Evolutionary conservation across 2,797 vertebrate species (phyloP), one percentile per base, ranked within the genome.

Genomic region (Micromesistius poutassou): DNA sequence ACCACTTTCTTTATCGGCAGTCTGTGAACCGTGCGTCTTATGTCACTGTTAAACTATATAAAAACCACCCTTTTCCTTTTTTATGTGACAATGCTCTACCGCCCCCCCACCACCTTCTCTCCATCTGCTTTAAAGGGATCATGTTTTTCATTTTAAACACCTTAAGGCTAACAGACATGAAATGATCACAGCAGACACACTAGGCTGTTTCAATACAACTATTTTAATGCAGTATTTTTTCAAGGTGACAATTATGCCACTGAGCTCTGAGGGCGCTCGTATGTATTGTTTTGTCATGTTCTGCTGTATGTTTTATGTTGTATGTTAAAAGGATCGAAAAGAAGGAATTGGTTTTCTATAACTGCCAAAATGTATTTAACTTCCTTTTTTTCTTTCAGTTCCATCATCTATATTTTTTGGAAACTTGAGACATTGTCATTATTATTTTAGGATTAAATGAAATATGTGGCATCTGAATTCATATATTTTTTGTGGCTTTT

Each of bases 1-100:
- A 89, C 88, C 89, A 86, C 85, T 86, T 90, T 90, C 90, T 93
- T 93, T 93, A 93, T 94, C 91, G 88, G 88, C 89, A 86, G 87
- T 91, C 88, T 70, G 55, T 70, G 83, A 91, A 91, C 91, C 81
- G 81, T 83, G 91, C 91, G 92, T 90, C 92, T 91, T 81, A 91
- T 88, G 89, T 87, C 86, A 76, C 30, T 84, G 85, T 89, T 90
- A 84, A 91, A 91, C 82, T 85, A 88, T 82, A 82, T 88, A 80
- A 73, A 78, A 75, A 77, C 79, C 76, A 19, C 38, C 81, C 90
- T 90, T 90, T 89, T 89, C 88, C 78, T 85, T 89, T 90, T 91
- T 90, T 90, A 88, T 89, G 79, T 82, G 81, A 85, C 87, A 62
- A 62, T 62, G 55, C 55, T n/a, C 55, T 22, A 19, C 55, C 55